Evolutionary conservation across 1,140 invertebrate species (phyloP).

Genomic region (Procambarus clarkii): DNA sequence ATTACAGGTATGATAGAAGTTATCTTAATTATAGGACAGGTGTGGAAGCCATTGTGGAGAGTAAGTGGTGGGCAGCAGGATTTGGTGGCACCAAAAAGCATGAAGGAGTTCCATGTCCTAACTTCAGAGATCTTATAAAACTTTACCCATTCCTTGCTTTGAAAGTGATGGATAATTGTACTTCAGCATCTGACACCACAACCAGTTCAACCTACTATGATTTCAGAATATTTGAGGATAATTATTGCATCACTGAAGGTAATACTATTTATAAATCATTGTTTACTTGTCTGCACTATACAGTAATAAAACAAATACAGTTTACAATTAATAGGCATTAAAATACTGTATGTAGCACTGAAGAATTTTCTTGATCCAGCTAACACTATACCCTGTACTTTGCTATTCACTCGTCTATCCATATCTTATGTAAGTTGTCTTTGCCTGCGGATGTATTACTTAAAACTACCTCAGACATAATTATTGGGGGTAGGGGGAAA

Average conservation of each 20-base stretch:
- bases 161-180: constrained; percentile 31
- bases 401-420: too few relatives aligned
- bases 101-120: background rate
- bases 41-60: constrained; percentile 27
- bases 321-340: too few relatives aligned
- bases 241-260: constrained; percentile 9
- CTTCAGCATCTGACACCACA: background rate
- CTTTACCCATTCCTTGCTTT: constrained; percentile 1
- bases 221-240: constrained; percentile 42
- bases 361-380: too few relatives aligned
- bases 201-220: background rate
- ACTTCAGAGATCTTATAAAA: constrained; percentile 37
- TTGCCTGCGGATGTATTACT: too few relatives aligned
- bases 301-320: too few relatives aligned
- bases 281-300: too few relatives aligned
- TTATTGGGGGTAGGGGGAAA: too few relatives aligned
- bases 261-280: background rate
- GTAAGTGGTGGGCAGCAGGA: constrained; percentile 42
- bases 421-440: too few relatives aligned
- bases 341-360: too few relatives aligned
- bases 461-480: too few relatives aligned
- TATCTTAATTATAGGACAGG: constrained; percentile 10
- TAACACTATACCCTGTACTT: too few relatives aligned
- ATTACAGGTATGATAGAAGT: background rate
- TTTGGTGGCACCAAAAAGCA: constrained; percentile 27